These are phyloP conservation scores for Automeris io DNA, from an alignment of 2,888 invertebrate species.

Conservation along the genomic window DNA sequence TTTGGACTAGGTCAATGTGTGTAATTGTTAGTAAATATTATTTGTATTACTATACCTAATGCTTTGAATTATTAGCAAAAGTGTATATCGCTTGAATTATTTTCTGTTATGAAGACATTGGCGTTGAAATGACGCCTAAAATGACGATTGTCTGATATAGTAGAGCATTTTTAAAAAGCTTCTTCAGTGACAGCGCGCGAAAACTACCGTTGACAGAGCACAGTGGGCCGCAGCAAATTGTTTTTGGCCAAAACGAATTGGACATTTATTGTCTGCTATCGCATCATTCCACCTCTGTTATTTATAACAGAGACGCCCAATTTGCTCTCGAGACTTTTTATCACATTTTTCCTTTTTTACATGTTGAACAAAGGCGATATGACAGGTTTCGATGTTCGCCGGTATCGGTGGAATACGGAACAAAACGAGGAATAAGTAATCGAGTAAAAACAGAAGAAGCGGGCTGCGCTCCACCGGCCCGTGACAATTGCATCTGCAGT, in stretches of 20 bases:
- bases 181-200: slow-evolving; percentile 59
- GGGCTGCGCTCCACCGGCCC: slow-evolving; percentile 50
- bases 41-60: no score
- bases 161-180: slow-evolving; percentile 31
- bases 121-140: no score
- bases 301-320: slow-evolving; percentile 74
- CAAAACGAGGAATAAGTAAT: slow-evolving; percentile 70
- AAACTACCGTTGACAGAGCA: slow-evolving; percentile 62
- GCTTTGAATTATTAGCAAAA: no score
- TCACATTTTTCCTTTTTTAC: slow-evolving; percentile 55
- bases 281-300: slow-evolving; percentile 71
- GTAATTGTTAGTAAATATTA: no score
- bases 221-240: slow-evolving; percentile 59
- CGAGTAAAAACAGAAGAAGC: slow-evolving; percentile 65
- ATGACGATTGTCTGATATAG: slow-evolving; percentile 5
- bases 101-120: no score
- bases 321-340: slow-evolving; percentile 72
- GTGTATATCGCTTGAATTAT: no score
- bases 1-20: no score
- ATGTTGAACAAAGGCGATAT: slow-evolving; percentile 69
- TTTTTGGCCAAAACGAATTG: slow-evolving; percentile 60
- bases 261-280: slow-evolving; percentile 75
- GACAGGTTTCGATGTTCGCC: slow-evolving; percentile 65
- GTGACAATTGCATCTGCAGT: slow-evolving; percentile 71
- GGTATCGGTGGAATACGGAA: slow-evolving; percentile 59